Evolutionary conservation across 2,888 invertebrate species (phyloP).

Genomic region (Drosophila leonis): DNA sequence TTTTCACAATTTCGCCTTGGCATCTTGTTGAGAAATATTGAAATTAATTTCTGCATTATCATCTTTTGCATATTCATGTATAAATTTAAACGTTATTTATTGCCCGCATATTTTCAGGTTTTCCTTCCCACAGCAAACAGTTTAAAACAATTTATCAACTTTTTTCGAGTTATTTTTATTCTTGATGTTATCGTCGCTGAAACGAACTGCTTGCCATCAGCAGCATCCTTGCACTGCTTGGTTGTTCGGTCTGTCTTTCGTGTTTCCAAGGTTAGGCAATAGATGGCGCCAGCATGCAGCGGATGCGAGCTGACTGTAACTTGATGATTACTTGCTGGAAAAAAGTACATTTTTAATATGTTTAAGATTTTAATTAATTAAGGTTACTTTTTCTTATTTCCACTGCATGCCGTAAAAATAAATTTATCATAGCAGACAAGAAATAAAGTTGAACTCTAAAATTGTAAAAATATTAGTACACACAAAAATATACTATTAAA

Average conservation of each 20-base stretch:
- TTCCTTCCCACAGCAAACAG: conserved; percentile 8
- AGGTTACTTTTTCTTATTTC: too few relatives aligned
- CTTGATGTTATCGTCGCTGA: neutral
- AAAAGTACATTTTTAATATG: neutral
- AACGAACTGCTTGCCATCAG: conserved; percentile 56
- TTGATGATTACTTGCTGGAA: neutral
- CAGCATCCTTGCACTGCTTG: conserved; percentile 72
- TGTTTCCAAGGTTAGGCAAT: conserved; percentile 43
- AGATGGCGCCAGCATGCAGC: conserved; percentile 57
- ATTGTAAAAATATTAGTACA: too few relatives aligned
- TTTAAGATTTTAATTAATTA: neutral
- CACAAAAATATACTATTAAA: too few relatives aligned
- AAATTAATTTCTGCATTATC: conserved; percentile 72
- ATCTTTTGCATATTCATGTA: conserved; percentile 46
- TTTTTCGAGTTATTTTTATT: conserved; percentile 9
- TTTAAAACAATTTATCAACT: conserved; percentile 5
- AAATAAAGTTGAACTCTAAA: too few relatives aligned
- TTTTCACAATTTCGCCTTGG: conserved; percentile 52
- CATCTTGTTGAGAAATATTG: conserved; percentile 61
- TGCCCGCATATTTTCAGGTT: conserved; percentile 12
- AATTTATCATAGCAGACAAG: too few relatives aligned
- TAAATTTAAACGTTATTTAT: conserved; percentile 56
- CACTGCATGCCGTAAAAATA: too few relatives aligned
- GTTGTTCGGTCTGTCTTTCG: neutral
- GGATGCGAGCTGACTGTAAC: neutral